Percentiles rank a stretch among this genome's conserved stretches.
Conservation (phyloP, 1,140 invertebrate genomes). For the Dendrolimus punctatus region DNA sequence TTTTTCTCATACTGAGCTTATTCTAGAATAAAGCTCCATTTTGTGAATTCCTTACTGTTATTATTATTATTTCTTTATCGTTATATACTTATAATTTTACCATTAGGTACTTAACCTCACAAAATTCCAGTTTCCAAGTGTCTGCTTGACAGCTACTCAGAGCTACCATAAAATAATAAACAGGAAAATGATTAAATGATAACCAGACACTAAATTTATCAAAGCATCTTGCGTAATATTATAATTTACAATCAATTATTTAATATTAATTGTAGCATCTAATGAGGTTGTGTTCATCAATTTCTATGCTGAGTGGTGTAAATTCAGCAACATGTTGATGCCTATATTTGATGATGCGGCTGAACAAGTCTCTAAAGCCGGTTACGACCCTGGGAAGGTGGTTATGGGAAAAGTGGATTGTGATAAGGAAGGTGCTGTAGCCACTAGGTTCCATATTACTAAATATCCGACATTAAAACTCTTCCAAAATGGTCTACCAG, state of each 20-base stretch:
- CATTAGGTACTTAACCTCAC: too few species aligned
- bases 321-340: slow-evolving; percentile 94
- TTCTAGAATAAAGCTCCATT: slow-evolving; percentile 10
- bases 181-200: too few species aligned
- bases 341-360: slow-evolving; percentile 98
- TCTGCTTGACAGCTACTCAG: too few species aligned
- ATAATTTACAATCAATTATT: slow-evolving; percentile 4
- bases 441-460: slow-evolving; percentile 93
- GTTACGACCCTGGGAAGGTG: slow-evolving; percentile 87
- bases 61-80: slow-evolving; percentile 4
- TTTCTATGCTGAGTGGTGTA: slow-evolving; percentile 99
- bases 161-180: too few species aligned
- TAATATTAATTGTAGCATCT: slow-evolving; percentile 79
- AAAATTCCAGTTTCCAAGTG: too few species aligned
- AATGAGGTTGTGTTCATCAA: slow-evolving; percentile 98
- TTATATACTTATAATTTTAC: not conserved
- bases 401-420: slow-evolving; percentile 98
- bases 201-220: not conserved
- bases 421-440: slow-evolving; percentile 89
- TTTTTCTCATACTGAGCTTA: slow-evolving; percentile 3
- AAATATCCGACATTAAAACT: slow-evolving; percentile 99
- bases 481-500: slow-evolving; percentile 93
- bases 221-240: not conserved
- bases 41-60: slow-evolving; percentile 10
- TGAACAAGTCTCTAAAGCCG: slow-evolving; percentile 86